Evolutionary conservation across 2,888 invertebrate species (phyloP).

Genomic region (Cheilosia variabilis): DNA sequence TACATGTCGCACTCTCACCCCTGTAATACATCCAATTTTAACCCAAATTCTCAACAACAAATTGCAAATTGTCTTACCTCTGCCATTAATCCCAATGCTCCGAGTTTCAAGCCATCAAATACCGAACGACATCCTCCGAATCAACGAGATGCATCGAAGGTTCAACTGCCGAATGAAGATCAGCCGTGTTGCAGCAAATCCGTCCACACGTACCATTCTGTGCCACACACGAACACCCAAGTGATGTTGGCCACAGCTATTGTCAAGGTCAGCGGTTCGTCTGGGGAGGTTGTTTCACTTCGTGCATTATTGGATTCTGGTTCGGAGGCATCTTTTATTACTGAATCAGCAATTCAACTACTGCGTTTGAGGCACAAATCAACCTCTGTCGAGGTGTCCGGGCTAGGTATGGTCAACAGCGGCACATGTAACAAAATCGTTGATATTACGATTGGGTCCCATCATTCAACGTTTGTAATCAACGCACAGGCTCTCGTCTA

Average conservation of each 20-base stretch:
- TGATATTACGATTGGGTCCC: conserved; percentile 1
- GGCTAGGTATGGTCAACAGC: conserved; percentile 30
- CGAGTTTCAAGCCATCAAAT: too few species aligned
- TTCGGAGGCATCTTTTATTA: conserved; percentile 16
- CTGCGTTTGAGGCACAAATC: background rate
- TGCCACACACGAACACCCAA: background rate
- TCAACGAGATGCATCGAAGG: background rate
- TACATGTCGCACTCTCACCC: too few species aligned
- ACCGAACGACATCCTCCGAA: background rate
- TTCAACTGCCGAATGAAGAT: conserved; percentile 3
- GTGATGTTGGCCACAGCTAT: conserved; percentile 19
- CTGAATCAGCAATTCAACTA: background rate
- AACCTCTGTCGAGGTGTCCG: conserved; percentile 15
- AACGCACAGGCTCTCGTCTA: conserved; percentile 20
- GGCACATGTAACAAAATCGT: conserved; percentile 25
- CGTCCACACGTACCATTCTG: background rate
- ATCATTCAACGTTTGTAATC: background rate
- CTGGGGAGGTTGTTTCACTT: conserved; percentile 8
- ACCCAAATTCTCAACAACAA: too few species aligned
- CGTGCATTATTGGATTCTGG: conserved; percentile 4
- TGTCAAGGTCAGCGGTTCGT: background rate
- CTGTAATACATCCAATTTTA: too few species aligned
- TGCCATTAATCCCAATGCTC: too few species aligned
- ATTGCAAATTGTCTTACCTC: too few species aligned
- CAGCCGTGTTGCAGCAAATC: conserved; percentile 17